Evolutionary conservation across 2,797 vertebrate genomes (phyloP), one percentile per base, ranked within the genome.

Genomic region (Borostomias antarcticus): DNA sequence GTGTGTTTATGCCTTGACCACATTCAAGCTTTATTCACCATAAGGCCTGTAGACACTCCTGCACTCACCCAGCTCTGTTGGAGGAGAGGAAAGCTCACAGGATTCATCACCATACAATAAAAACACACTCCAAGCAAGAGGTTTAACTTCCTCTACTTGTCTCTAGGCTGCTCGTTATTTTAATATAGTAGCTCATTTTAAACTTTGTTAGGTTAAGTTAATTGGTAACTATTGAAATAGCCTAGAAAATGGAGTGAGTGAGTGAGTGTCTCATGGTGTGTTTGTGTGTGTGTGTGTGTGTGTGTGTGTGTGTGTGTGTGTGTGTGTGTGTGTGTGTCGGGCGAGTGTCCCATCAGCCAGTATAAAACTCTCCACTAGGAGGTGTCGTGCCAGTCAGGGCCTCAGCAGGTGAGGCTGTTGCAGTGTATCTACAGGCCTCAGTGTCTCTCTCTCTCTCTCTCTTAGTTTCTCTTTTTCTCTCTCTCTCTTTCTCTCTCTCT

Each of bases 241-340:
- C 4, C 43, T 26, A 68, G 13, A 65, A 4, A 17, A 26, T 1
- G 45, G 47, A 10, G 33, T 51, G 48, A 62, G 43, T 33, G 8
- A 40, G 37, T 29, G 37, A 45, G 40, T 32, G 59, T 61, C 17
- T 23, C 43, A 23, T 61, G 26, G 58, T 59, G 57, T 59, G 35
- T 59, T n/a, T 25, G 57, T 59, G 57, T 59, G 58, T 59, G 58
- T 59, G 30, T 59, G 48, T 65, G 62, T 67, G 66, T 40, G 35
- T 43, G 40, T 15, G 40, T 43, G 40, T 43, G 13, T 43, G 40
- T 40, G 37, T n/a, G 40, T 43, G 40, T 15, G 40, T 43, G 40
- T 15, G 40, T 43, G 40, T 43, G 13, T 43, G 40, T 40, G 37
- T n/a, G 40, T 43, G 40, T 15, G 37, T 13, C 13, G 35, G 35